Conservation (phyloP, 2,797 vertebrate species). For the Chromobotia macracanthus region DNA sequence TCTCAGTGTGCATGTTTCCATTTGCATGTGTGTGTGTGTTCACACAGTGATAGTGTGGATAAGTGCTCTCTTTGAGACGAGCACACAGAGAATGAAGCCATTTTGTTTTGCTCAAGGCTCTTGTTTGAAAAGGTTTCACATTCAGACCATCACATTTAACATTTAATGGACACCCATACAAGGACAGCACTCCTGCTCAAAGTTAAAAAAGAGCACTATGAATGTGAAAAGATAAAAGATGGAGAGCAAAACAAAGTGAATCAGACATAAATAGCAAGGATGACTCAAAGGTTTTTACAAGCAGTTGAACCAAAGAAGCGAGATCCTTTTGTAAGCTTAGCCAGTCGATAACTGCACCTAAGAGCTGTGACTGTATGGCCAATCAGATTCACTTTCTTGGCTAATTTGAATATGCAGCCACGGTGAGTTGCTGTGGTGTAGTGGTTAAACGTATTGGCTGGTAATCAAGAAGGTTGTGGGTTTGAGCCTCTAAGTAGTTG, state of each 20-base stretch:
- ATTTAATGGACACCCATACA: slow-evolving; percentile 29
- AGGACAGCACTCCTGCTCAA: slow-evolving; percentile 29
- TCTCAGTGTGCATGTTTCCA: background rate
- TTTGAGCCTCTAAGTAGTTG: no score
- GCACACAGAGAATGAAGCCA: slow-evolving; percentile 19
- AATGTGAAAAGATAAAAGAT: slow-evolving; percentile 1
- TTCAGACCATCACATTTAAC: slow-evolving; percentile 21
- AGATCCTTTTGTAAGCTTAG: background rate
- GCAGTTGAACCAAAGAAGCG: background rate
- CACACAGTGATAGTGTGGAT: slow-evolving; percentile 23
- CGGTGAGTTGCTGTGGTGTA: background rate
- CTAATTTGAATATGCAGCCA: background rate
- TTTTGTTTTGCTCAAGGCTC: slow-evolving; percentile 43
- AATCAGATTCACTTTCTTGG: background rate
- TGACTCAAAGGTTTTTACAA: background rate
- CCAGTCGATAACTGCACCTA: background rate
- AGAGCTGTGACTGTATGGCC: background rate
- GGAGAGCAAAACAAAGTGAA: background rate
- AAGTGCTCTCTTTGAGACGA: slow-evolving; percentile 27
- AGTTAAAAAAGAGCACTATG: background rate
- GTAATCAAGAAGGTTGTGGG: background rate
- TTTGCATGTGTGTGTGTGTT: background rate
- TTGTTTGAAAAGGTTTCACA: slow-evolving; percentile 28
- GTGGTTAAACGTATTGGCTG: background rate
- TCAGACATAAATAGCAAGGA: background rate